Conservation (phyloP, 1,140 invertebrate genomes). For the Antheraea mylitta region DNA sequence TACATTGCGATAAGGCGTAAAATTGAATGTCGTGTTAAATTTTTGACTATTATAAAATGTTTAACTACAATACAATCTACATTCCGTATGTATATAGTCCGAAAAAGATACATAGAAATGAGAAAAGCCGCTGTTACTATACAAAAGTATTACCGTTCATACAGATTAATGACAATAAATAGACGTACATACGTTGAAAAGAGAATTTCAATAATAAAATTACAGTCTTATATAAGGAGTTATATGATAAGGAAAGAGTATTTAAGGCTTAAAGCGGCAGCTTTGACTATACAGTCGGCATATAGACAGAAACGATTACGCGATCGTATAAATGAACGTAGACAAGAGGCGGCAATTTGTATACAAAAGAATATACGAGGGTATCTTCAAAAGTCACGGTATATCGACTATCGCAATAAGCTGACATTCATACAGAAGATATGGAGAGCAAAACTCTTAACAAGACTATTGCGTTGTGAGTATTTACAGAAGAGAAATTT, state of each 20-base stretch:
- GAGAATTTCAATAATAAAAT: conserved; percentile 43
- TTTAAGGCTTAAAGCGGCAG: conserved; percentile 37
- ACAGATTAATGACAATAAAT: conserved; percentile 33
- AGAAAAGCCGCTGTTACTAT: conserved; percentile 45
- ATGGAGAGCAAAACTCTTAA: conserved; percentile 62
- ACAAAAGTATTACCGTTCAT: conserved; percentile 55
- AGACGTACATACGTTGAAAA: conserved; percentile 47
- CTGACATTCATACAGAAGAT: conserved; percentile 71
- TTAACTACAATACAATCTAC: conserved; percentile 40
- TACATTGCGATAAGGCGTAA: conserved; percentile 60
- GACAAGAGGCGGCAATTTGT: conserved; percentile 75
- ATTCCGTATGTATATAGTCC: conserved; percentile 48
- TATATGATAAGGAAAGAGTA: conserved; percentile 53
- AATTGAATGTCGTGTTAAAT: conserved; percentile 52
- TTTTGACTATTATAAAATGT: conserved; percentile 41
- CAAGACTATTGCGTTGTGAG: conserved; percentile 50
- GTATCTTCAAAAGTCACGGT: conserved; percentile 62
- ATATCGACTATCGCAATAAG: conserved; percentile 40
- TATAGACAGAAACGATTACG: conserved; percentile 52
- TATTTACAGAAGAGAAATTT: conserved; percentile 50
- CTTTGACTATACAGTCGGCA: conserved; percentile 52
- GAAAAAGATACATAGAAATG: conserved; percentile 43
- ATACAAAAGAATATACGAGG: conserved; percentile 83
- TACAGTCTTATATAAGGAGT: conserved; percentile 57
- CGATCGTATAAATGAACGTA: conserved; percentile 38